Base-by-base conservation (phyloP, 1,140 invertebrate genomes). In the Drosophila albomicans region DNA sequence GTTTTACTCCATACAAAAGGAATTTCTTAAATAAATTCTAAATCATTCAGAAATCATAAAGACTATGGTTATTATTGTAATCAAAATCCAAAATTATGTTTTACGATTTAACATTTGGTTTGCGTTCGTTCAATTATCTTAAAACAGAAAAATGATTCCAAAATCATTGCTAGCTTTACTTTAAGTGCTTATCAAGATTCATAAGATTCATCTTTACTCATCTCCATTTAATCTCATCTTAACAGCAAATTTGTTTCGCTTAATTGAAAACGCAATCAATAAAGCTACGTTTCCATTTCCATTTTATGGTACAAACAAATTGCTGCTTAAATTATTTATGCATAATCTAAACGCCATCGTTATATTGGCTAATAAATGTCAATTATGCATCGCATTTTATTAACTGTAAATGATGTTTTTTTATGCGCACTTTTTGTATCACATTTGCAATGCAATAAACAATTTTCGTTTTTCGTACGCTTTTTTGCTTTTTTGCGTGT, bases 381-480 rank as follows among this genome's bases (percentile, higher is more conserved):
- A 87, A 76, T 79, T 86, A 70, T 54, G 48, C 70, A 51, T 48
- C 56, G 49, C 63, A 69, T 69, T 86, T 81, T 76, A 72, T 82
- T 79, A 87, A 52, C 54, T 82, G 75, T 48, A 51, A 79, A 74
- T 63, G 38, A 49, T 71, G 62, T 75, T 77, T 71, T 25, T 78
- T 69, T 68, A 58, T 74, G 58, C 16, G 58, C 49, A 56, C 56
- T 69, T 72, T 71, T n/a, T 20, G 11, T 41, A 56, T 68, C 43
- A 75, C 51, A 79, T 59, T 78, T 71, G 63, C 45, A 43, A 71
- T 67, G 51, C 51, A 58, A 84, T 76, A 72, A 72, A 65, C 49
- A 16, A 76, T 61, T 59, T n/a, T 25, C 20, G 20, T 25, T 46
- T 51, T 76, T 56, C n/a, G 11, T 13, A 13, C 11, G 30, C 28